Evolutionary conservation across 2,888 invertebrate genomes (phyloP).

Genomic region (Rosalia funebris): DNA sequence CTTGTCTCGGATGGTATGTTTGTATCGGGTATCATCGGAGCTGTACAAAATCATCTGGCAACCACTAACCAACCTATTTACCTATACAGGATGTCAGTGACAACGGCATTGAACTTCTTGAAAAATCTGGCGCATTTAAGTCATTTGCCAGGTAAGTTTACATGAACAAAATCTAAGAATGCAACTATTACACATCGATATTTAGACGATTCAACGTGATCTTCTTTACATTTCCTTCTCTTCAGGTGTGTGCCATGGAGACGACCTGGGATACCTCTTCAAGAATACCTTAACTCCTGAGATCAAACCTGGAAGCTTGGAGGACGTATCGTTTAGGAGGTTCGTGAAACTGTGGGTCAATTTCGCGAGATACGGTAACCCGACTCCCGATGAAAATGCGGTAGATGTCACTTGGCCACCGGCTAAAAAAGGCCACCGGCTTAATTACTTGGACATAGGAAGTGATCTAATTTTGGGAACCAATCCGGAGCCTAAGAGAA

Average conservation of each 20-base stretch:
- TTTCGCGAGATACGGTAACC: constrained; percentile 33
- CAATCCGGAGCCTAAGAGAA: constrained; percentile 20
- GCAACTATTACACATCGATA: neutral
- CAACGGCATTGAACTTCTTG: constrained; percentile 43
- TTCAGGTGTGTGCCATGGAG: constrained; percentile 47
- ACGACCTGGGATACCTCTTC: constrained; percentile 50
- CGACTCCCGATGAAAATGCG: constrained; percentile 26
- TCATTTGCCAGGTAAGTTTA: constrained; percentile 22
- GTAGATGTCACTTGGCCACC: constrained; percentile 17
- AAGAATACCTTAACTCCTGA: constrained; percentile 38
- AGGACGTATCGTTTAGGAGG: constrained; percentile 29
- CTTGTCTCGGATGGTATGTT: constrained; percentile 50
- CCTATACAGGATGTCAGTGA: constrained; percentile 53
- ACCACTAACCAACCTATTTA: constrained; percentile 51
- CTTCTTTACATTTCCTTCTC: neutral
- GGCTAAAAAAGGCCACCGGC: constrained; percentile 1
- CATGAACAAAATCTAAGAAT: neutral
- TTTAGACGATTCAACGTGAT: neutral
- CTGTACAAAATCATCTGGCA: constrained; percentile 48
- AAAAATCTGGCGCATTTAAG: constrained; percentile 28
- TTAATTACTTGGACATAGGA: constrained; percentile 27
- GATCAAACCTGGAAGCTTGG: constrained; percentile 29
- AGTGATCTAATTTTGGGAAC: constrained; percentile 11
- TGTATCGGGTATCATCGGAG: constrained; percentile 44
- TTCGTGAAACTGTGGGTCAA: constrained; percentile 39